Percentiles rank a stretch among this genome's conserved stretches.
phyloP scores from a whole-genome alignment of 2,113 vertebrate genomes.

The pig (Sus scrofa) region T2T-Sscrofa CM000815.6:85287001-85287500 shows the following conservation, averaged over 20 bases:
- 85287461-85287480: too few relatives aligned
- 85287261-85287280: not conserved
- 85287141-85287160: not conserved
- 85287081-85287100: not conserved
- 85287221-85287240: slow-evolving; percentile 4
- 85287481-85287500: too few relatives aligned
- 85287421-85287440: too few relatives aligned
- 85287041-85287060: not conserved
- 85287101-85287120: accelerated
- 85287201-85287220: not conserved
- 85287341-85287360: too few relatives aligned
- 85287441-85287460: too few relatives aligned
- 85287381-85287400: too few relatives aligned
- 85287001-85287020: not conserved
- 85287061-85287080: not conserved
- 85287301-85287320: too few relatives aligned
- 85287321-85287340: too few relatives aligned
- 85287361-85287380: too few relatives aligned
- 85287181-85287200: not conserved
- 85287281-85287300: too few relatives aligned
- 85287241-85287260: not conserved
- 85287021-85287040: not conserved
- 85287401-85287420: too few relatives aligned
- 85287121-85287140: not conserved
- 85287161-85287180: not conserved